These are phyloP conservation scores for Piaya cayana DNA, from an alignment of 2,113 vertebrate species.

Conservation along the genomic window DNA sequence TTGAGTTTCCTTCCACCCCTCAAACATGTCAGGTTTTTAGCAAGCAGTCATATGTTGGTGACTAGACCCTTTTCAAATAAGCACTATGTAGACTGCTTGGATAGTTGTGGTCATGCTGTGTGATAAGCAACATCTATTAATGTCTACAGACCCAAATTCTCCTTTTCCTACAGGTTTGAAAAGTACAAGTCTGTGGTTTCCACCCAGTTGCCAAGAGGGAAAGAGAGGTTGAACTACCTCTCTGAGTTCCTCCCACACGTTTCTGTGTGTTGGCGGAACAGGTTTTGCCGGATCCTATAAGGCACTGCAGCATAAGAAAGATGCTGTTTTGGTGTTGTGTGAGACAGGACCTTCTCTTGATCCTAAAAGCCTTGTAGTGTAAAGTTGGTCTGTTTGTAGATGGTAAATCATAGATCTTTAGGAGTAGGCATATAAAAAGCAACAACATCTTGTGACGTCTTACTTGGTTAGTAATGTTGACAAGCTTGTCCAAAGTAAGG, in stretches of 20 bases:
- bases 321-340: not conserved
- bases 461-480: not conserved
- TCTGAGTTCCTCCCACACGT: not conserved
- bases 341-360: not conserved
- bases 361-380: not conserved
- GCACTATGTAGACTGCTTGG: not conserved
- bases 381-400: not conserved
- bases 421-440: not conserved
- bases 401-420: not conserved
- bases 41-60: not conserved
- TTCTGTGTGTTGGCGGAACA: not conserved
- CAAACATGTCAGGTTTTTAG: not conserved
- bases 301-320: not conserved
- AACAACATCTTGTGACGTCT: not conserved
- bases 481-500: not conserved
- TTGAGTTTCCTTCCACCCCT: not conserved
- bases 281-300: not conserved
- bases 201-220: not conserved
- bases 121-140: not conserved
- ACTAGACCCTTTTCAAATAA: not conserved
- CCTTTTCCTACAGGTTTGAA: not conserved
- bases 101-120: not conserved
- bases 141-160: not conserved
- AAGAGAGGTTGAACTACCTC: not conserved
- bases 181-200: not conserved